Evolutionary conservation across 2,888 invertebrate species (phyloP).

Genomic region (Cephus pygmeus): DNA sequence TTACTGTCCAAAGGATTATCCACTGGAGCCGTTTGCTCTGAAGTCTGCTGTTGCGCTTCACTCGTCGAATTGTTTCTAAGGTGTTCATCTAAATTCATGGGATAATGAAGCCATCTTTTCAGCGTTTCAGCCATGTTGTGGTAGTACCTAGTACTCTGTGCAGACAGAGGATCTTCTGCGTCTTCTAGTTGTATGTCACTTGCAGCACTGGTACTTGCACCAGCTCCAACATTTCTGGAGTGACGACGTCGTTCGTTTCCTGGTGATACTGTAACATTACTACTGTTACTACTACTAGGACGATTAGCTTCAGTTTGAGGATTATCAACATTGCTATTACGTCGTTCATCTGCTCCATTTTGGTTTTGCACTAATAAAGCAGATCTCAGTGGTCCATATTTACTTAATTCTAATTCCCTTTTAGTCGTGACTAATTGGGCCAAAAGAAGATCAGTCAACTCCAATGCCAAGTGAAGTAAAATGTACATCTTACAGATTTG

Average conservation of each 20-base stretch:
- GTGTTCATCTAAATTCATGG: slow-evolving; percentile 1
- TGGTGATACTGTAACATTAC: slow-evolving; percentile 3
- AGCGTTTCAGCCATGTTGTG: slow-evolving; percentile 27
- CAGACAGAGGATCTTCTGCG: slow-evolving; percentile 24
- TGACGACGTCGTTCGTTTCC: slow-evolving; percentile 7
- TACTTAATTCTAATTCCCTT: slow-evolving; percentile 60
- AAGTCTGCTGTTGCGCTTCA: neutral
- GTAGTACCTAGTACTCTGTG: slow-evolving; percentile 20
- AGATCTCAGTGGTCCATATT: slow-evolving; percentile 42
- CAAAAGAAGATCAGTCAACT: slow-evolving; percentile 67
- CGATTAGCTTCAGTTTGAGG: slow-evolving; percentile 25
- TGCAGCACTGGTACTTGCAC: neutral
- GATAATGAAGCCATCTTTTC: slow-evolving; percentile 23
- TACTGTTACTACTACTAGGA: slow-evolving; percentile 2
- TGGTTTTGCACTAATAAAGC: slow-evolving; percentile 5
- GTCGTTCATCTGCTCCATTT: slow-evolving; percentile 8
- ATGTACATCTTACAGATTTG: slow-evolving; percentile 56
- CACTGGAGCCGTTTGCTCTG: neutral
- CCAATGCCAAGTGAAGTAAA: slow-evolving; percentile 65
- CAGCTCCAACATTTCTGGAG: slow-evolving; percentile 4
- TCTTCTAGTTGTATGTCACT: neutral
- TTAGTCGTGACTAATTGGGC: slow-evolving; percentile 61
- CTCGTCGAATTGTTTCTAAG: slow-evolving; percentile 13
- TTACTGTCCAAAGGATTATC: neutral
- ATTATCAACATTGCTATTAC: slow-evolving; percentile 23